Conservation (phyloP, 2,888 invertebrate genomes). For the Tenodera sinensis region DNA sequence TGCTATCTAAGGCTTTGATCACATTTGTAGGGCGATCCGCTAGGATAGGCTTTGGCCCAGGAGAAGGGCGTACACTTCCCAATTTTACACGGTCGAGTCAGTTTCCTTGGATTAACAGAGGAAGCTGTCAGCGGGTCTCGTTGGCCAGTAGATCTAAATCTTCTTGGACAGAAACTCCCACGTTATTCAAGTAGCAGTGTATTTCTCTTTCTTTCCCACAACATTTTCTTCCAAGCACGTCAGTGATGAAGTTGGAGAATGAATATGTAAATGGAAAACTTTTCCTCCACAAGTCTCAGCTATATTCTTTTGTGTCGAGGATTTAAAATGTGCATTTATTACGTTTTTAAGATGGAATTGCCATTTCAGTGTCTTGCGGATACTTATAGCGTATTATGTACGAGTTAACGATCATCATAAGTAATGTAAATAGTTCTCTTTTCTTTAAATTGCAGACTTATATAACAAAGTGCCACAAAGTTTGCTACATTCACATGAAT, state of each 20-base stretch:
- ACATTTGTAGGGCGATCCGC: no score
- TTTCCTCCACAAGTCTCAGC: background rate
- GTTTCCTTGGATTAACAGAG: background rate
- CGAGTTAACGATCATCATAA: no score
- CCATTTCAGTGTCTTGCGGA: no score
- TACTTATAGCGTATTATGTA: no score
- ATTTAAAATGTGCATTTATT: no score
- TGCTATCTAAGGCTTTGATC: no score
- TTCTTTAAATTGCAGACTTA: no score
- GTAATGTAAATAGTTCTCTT: no score
- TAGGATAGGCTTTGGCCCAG: background rate
- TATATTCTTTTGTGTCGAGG: background rate
- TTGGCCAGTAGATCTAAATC: background rate
- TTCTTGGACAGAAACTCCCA: background rate
- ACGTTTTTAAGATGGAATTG: no score
- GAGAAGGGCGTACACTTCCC: no score
- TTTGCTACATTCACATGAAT: no score
- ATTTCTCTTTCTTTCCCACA: background rate
- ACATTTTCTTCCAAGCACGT: background rate
- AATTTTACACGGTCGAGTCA: background rate
- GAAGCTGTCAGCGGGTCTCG: background rate
- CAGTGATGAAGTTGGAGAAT: background rate
- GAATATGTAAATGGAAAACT: background rate
- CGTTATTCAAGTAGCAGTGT: background rate
- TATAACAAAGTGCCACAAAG: no score